These are phyloP conservation scores for Liposcelis brunnea DNA, from an alignment of 2,888 invertebrate genomes.

Conservation along the genomic window DNA sequence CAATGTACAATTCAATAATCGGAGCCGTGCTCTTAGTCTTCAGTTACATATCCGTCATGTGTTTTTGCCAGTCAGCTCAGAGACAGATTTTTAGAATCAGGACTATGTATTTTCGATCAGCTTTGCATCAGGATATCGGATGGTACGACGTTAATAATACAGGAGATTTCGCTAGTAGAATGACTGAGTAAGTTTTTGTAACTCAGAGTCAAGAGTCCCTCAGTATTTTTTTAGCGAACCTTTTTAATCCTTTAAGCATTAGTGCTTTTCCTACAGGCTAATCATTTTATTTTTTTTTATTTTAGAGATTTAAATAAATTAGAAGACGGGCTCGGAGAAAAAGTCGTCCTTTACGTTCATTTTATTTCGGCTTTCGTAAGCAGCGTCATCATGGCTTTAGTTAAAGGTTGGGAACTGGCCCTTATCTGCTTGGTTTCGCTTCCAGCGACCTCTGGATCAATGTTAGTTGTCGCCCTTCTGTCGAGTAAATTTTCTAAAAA, in stretches of 20 bases:
- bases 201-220: no score
- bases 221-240: no score
- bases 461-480: slow-evolving; percentile 22
- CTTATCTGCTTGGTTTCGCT: slow-evolving; percentile 35
- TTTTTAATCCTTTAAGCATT: no score
- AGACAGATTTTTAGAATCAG: slow-evolving; percentile 48
- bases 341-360: slow-evolving; percentile 53
- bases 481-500: slow-evolving; percentile 4
- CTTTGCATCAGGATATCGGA: slow-evolving; percentile 53
- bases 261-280: no score
- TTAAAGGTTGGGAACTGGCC: slow-evolving; percentile 66
- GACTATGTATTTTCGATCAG: slow-evolving; percentile 43
- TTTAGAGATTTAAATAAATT: slow-evolving; percentile 52
- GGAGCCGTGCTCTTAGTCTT: slow-evolving; percentile 41
- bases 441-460: slow-evolving; percentile 25
- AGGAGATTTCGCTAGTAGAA: slow-evolving; percentile 54
- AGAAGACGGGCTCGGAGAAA: slow-evolving; percentile 73
- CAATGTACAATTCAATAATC: slow-evolving; percentile 40
- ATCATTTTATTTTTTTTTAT: slow-evolving; percentile 9
- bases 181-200: slow-evolving; percentile 46
- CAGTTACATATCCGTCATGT: slow-evolving; percentile 44
- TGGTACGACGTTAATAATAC: slow-evolving; percentile 57
- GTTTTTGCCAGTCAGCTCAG: slow-evolving; percentile 53
- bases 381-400: slow-evolving; percentile 50
- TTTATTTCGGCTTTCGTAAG: slow-evolving; percentile 49